A percentile compares a stretch with the other conserved stretches of the same genome.
Conservation (phyloP, 2,113 vertebrate species). For the Apodemus sylvaticus region DNA sequence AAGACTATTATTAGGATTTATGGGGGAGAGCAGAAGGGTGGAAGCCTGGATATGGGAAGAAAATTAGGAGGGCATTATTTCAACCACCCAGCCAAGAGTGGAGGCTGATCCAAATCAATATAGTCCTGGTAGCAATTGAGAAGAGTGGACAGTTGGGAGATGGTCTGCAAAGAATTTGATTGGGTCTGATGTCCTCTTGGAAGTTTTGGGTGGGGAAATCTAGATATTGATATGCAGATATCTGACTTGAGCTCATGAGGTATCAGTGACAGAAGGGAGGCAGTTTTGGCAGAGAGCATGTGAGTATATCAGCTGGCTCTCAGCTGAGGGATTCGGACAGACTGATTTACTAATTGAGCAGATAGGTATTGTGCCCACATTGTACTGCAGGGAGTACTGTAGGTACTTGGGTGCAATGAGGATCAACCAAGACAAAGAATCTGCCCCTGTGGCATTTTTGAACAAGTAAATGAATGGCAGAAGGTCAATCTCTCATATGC, state of each 20-base stretch:
- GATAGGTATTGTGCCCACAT: background rate
- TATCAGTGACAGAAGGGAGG: background rate
- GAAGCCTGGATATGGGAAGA: background rate
- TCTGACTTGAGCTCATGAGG: background rate
- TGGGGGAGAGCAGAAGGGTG: background rate
- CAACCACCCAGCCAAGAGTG: background rate
- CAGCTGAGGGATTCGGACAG: background rate
- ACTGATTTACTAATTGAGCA: background rate
- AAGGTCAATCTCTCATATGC: background rate
- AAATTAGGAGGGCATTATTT: background rate
- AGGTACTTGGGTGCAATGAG: background rate
- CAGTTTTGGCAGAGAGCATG: background rate
- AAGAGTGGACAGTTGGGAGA: background rate
- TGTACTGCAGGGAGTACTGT: background rate
- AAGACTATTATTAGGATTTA: background rate
- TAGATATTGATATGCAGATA: background rate
- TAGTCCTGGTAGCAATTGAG: background rate
- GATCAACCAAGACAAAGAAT: background rate
- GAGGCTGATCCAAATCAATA: background rate
- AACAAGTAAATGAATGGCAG: background rate
- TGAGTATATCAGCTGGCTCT: background rate
- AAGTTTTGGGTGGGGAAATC: background rate
- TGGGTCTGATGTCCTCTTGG: background rate
- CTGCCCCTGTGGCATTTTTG: background rate
- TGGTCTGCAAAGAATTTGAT: background rate